Base-by-base conservation (phyloP, 92 coral and sea anemone genomes). In the Siderastrea siderea region DNA sequence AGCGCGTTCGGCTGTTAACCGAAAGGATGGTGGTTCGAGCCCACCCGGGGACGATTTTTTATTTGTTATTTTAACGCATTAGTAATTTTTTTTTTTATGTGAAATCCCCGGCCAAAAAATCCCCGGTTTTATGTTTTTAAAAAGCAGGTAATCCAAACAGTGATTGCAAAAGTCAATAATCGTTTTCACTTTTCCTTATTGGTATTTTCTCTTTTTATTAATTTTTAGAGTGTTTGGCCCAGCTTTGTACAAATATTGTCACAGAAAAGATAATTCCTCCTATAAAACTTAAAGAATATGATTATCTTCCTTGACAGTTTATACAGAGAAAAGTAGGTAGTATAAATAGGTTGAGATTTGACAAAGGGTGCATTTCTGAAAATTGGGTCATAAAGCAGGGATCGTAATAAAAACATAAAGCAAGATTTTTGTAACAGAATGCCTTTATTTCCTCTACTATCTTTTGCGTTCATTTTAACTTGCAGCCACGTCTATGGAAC, bases 1-100 rank as follows among this genome's bases (percentile, higher is more conserved):
- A 93, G 96, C 96, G 96, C 96, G 94, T 93, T 93, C 94, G 94
- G 92, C 96, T 93, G 94, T 93, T 93, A 93, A 93, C 38, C 38
- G 38, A 26, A 26, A 26, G 38, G 38, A 26, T 26, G 38, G 38
- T 26, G 38, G 38, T 26, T 26, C 38, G 38, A 26, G 38, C 38
- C 38, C 38, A 26, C 38, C 38, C 38, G 38, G 38, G 38, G 38
- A 26, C 38, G 38, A 26, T 26, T 26, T 26, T 26, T 26, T 26
- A 26, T 26, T 26, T 26, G 0, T 26, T 26, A 26, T 26, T 26
- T 26, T 26, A 26, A 26, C 38, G 38, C 38, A 26, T 26, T 26
- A 26, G 38, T 26, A 26, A 0, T n/a, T n/a, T n/a, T 26, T 26
- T 0, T 26, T 26, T 0, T 26, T 26, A 26, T 26, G 38, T 26